These are phyloP conservation scores for Colossoma macropomum DNA, from an alignment of 2,113 vertebrate species.

Conservation along the genomic window DNA sequence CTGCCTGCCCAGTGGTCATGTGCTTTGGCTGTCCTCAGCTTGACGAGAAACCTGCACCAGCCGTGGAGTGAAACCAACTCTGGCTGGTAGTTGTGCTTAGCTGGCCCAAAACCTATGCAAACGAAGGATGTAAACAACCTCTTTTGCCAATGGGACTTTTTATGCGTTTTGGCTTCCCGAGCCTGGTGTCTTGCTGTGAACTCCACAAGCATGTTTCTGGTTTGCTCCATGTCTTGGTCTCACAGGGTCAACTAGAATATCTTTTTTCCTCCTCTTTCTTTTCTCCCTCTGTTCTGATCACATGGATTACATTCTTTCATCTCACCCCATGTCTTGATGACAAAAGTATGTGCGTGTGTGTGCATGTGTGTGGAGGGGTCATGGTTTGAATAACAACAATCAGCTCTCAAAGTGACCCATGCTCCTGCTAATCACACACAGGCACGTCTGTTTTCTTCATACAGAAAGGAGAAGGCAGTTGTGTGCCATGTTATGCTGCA, in stretches of 20 bases:
- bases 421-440: slow-evolving; percentile 46
- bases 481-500: slow-evolving; percentile 29
- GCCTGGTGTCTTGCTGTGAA: slow-evolving; percentile 58
- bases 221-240: slow-evolving; percentile 62
- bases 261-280: neutral
- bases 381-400: slow-evolving; percentile 53
- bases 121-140: slow-evolving; percentile 74
- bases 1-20: slow-evolving; percentile 63
- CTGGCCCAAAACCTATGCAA: slow-evolving; percentile 66
- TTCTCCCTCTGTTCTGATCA: slow-evolving; percentile 46
- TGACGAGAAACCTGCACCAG: slow-evolving; percentile 44
- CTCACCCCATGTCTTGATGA: slow-evolving; percentile 46
- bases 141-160: slow-evolving; percentile 69
- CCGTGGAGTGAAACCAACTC: slow-evolving; percentile 43
- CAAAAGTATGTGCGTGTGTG: slow-evolving; percentile 24
- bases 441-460: slow-evolving; percentile 33
- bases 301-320: slow-evolving; percentile 61
- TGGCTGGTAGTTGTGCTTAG: slow-evolving; percentile 58
- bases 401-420: slow-evolving; percentile 59
- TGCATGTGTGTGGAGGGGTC: slow-evolving; percentile 13
- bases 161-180: slow-evolving; percentile 63
- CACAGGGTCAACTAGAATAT: slow-evolving; percentile 40
- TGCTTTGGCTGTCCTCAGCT: slow-evolving; percentile 56
- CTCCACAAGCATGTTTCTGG: slow-evolving; percentile 57
- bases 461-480: slow-evolving; percentile 29